Percentiles rank a stretch among this genome's conserved stretches.
Evolutionary conservation across 2,888 invertebrate species (phyloP).

Genomic region (Junonia oenone): DNA sequence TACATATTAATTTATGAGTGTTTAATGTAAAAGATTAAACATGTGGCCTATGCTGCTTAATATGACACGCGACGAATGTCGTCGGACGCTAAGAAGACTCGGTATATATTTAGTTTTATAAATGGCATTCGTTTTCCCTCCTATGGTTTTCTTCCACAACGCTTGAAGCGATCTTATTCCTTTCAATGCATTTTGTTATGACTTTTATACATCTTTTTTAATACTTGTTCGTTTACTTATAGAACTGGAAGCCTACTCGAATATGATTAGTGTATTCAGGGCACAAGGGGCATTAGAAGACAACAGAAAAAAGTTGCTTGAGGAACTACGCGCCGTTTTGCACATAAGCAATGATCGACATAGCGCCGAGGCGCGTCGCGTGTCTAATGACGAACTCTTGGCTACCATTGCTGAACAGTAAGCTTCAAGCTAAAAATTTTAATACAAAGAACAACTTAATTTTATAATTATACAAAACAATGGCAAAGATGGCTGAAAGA

Average conservation of each 20-base stretch:
- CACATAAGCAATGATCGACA: constrained; percentile 95
- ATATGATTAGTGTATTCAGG: constrained; percentile 92
- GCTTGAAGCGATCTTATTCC: constrained; percentile 40
- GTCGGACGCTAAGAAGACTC: constrained; percentile 90
- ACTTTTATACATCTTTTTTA: constrained; percentile 32
- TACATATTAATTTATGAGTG: constrained; percentile 50
- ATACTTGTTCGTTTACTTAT: constrained; percentile 54
- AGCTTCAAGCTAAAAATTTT: constrained; percentile 57
- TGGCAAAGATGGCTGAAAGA: constrained; percentile 69
- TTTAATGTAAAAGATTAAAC: constrained; percentile 49
- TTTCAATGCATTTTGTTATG: constrained; percentile 35
- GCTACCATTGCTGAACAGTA: constrained; percentile 94
- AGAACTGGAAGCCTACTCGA: constrained; percentile 96
- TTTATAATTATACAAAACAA: constrained; percentile 53
- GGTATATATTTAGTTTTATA: constrained; percentile 82
- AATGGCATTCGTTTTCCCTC: constrained; percentile 78
- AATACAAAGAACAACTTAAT: constrained; percentile 53
- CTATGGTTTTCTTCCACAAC: constrained; percentile 63
- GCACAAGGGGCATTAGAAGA: constrained; percentile 93
- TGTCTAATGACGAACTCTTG: constrained; percentile 93
- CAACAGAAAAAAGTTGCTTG: constrained; percentile 90
- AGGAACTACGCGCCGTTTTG: constrained; percentile 88
- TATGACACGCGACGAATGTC: constrained; percentile 93
- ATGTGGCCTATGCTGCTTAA: constrained; percentile 87
- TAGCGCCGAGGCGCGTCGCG: constrained; percentile 93